Percentiles rank a stretch among this genome's conserved stretches.
phyloP scores from a whole-genome alignment of 2,113 vertebrate species.

The Callithrix jacchus region DNA sequence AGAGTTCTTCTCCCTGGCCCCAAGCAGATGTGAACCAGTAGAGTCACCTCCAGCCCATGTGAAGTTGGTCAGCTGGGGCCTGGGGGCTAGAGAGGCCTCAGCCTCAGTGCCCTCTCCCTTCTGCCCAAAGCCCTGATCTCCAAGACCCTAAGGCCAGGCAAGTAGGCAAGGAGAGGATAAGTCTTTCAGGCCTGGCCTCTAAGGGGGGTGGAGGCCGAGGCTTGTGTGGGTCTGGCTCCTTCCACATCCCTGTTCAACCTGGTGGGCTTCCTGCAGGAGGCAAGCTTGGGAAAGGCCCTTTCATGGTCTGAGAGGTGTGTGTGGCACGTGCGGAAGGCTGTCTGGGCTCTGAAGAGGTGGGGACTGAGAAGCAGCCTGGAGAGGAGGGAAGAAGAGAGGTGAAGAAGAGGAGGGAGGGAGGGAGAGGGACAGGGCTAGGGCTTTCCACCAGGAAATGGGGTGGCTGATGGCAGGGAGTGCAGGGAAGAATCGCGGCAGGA shows the following conservation, averaged over 20 bases:
- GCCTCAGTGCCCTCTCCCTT: not conserved
- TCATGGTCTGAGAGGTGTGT: not conserved
- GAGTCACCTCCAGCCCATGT: not conserved
- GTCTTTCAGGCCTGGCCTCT: not conserved
- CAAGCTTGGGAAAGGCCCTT: not conserved
- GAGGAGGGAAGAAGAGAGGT: too few species aligned
- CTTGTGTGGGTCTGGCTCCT: not conserved
- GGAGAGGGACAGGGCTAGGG: too few species aligned
- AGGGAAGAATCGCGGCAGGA: not conserved
- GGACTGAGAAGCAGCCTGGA: too few species aligned
- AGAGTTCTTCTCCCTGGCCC: not conserved
- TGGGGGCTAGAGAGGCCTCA: not conserved
- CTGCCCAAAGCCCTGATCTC: not conserved
- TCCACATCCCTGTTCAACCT: not conserved
- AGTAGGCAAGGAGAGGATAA: not conserved
- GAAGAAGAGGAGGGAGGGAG: too few species aligned
- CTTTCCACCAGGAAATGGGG: too few species aligned
- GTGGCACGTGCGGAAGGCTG: not conserved
- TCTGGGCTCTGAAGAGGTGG: not conserved
- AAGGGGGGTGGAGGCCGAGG: not conserved
- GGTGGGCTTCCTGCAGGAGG: not conserved
- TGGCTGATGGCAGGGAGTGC: too few species aligned
- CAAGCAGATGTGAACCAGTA: not conserved
- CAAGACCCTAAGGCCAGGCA: not conserved
- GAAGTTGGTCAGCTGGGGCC: not conserved